These are phyloP conservation scores for Drosophila arawakana DNA, from an alignment of 1,140 invertebrate species.

Conservation along the genomic window DNA sequence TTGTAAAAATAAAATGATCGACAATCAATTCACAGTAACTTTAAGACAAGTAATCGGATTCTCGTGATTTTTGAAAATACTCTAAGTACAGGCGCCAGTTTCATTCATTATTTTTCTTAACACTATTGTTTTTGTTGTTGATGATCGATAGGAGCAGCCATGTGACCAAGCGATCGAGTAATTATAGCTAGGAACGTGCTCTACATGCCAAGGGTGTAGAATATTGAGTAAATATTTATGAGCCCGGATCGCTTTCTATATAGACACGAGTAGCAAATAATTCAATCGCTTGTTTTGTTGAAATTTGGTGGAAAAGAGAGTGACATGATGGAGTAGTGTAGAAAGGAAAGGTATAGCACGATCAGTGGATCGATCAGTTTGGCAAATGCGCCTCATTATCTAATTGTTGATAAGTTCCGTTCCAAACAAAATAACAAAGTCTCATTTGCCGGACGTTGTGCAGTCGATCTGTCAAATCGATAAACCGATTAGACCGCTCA, in stretches of 20 bases:
- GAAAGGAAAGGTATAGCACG: background rate
- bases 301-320: background rate
- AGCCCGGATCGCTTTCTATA: slow-evolving; percentile 35
- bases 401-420: slow-evolving; percentile 52
- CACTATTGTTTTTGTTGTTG: background rate
- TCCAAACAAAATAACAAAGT: background rate
- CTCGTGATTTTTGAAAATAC: too few relatives aligned
- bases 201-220: slow-evolving; percentile 18
- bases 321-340: background rate
- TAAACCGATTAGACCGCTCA: slow-evolving; percentile 3
- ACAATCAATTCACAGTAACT: too few relatives aligned
- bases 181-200: slow-evolving; percentile 29
- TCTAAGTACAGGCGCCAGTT: background rate
- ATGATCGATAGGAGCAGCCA: background rate
- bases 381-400: slow-evolving; percentile 51
- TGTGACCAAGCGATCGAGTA: slow-evolving; percentile 24
- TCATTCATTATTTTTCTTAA: slow-evolving; percentile 15
- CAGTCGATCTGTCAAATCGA: slow-evolving; percentile 15
- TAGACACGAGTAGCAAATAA: background rate
- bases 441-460: slow-evolving; percentile 27
- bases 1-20: too few relatives aligned
- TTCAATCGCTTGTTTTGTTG: background rate
- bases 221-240: slow-evolving; percentile 10
- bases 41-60: too few relatives aligned
- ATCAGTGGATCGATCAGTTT: slow-evolving; percentile 7